Conservation (phyloP, 2,888 invertebrate species). For the Rosalia funebris region DNA sequence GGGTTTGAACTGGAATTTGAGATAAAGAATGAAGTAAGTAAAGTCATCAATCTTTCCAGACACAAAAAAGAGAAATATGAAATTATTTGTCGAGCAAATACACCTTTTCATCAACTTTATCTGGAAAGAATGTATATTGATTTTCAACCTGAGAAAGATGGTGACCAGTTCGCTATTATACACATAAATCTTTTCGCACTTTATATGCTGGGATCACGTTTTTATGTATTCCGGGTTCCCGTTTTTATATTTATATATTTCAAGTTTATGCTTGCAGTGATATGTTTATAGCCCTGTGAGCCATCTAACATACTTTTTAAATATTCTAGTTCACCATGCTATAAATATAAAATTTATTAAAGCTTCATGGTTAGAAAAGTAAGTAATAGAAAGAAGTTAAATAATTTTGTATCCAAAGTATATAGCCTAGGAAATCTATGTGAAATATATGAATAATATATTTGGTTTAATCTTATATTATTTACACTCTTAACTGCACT, state of each 20-base stretch:
- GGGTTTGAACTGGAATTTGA: constrained; percentile 39
- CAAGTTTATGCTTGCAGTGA: constrained; percentile 6
- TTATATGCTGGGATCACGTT: constrained; percentile 1
- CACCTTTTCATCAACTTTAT: constrained; percentile 36
- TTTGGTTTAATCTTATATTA: no score
- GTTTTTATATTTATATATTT: constrained; percentile 19
- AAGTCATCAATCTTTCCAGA: constrained; percentile 44
- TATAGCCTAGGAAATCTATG: no score
- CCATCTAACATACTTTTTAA: constrained; percentile 1
- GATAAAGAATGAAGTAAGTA: constrained; percentile 39
- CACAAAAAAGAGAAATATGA: constrained; percentile 42
- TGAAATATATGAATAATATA: no score
- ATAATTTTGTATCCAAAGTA: no score
- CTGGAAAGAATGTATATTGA: constrained; percentile 24
- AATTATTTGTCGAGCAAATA: constrained; percentile 47
- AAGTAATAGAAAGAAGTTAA: no score
- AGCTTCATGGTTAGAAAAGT: no score
- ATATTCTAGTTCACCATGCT: not conserved
- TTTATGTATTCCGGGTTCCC: constrained; percentile 1
- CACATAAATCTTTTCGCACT: constrained; percentile 20
- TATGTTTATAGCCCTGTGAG: constrained; percentile 9
- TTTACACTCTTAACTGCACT: no score
- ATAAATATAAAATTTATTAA: not conserved
- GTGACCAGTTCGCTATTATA: constrained; percentile 20
- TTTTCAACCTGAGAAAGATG: constrained; percentile 5